Evolutionary conservation across 2,113 vertebrate species (phyloP).

Genomic region (Notothenia rossii): DNA sequence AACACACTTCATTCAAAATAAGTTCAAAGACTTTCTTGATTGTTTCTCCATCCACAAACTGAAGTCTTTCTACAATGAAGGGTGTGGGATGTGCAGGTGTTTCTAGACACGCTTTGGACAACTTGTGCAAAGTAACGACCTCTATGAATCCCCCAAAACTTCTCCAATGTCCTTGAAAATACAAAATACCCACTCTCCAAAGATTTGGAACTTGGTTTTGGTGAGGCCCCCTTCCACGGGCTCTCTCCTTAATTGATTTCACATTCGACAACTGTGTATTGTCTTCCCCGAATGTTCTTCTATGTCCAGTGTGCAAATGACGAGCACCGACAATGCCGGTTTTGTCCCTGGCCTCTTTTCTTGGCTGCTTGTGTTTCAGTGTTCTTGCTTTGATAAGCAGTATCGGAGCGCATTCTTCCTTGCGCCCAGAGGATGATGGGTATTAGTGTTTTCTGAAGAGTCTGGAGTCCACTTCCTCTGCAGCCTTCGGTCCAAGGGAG

Average conservation of each 20-base stretch:
- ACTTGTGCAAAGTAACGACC: slow-evolving; percentile 30
- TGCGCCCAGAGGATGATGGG: slow-evolving; percentile 63
- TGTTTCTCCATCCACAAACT: not conserved
- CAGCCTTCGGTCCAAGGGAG: slow-evolving; percentile 52
- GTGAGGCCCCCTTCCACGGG: slow-evolving; percentile 27
- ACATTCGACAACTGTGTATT: slow-evolving; percentile 61
- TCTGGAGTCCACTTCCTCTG: slow-evolving; percentile 73
- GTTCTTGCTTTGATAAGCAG: slow-evolving; percentile 79
- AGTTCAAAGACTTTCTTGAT: not conserved
- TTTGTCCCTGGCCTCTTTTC: slow-evolving; percentile 71
- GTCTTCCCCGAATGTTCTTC: slow-evolving; percentile 50
- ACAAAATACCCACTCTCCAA: slow-evolving; percentile 16
- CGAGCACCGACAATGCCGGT: slow-evolving; percentile 50
- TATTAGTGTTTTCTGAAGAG: slow-evolving; percentile 78
- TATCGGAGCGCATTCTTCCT: slow-evolving; percentile 64
- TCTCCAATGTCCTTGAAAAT: slow-evolving; percentile 64
- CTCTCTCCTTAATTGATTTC: slow-evolving; percentile 79
- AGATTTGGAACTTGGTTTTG: slow-evolving; percentile 14
- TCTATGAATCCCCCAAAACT: slow-evolving; percentile 30
- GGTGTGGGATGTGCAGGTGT: slow-evolving; percentile 6
- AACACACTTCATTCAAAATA: not conserved
- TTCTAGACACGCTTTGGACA: not conserved
- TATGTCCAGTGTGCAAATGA: slow-evolving; percentile 55
- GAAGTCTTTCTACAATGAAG: not conserved
- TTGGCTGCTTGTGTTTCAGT: slow-evolving; percentile 71